Conservation (phyloP, 2,888 invertebrate genomes). For the Protophormia terraenovae region DNA sequence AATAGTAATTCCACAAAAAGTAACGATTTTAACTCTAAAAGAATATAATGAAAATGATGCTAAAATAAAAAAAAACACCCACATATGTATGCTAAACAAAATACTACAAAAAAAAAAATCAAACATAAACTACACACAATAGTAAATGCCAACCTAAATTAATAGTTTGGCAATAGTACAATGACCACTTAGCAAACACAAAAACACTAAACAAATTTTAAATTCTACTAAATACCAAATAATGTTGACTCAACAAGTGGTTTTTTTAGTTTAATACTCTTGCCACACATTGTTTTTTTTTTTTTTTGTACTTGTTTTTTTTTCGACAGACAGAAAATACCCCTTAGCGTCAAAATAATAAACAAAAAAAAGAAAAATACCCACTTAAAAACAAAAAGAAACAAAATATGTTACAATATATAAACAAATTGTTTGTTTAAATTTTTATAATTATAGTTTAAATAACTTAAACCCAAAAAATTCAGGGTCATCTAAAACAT, state of each 20-base stretch:
- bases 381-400: background rate
- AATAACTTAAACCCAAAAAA: background rate
- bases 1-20: background rate
- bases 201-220: slow-evolving; percentile 25
- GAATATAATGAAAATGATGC: background rate
- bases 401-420: background rate
- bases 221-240: slow-evolving; percentile 22
- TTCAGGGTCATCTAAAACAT: slow-evolving; percentile 31
- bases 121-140: background rate
- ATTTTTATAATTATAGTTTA: slow-evolving; percentile 11
- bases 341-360: slow-evolving; percentile 31
- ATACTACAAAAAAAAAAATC: background rate
- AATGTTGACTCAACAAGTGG: slow-evolving; percentile 62
- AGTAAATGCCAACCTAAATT: slow-evolving; percentile 49
- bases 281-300: slow-evolving; percentile 48
- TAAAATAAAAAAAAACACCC: background rate
- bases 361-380: background rate
- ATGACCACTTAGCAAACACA: slow-evolving; percentile 60
- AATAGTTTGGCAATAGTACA: slow-evolving; percentile 57
- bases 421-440: slow-evolving; percentile 33
- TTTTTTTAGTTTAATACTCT: background rate
- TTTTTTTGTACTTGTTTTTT: background rate
- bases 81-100: background rate
- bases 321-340: slow-evolving; percentile 22
- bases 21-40: background rate